phyloP scores from a whole-genome alignment of 2,113 vertebrate species.

The Lampris incognitus region DNA sequence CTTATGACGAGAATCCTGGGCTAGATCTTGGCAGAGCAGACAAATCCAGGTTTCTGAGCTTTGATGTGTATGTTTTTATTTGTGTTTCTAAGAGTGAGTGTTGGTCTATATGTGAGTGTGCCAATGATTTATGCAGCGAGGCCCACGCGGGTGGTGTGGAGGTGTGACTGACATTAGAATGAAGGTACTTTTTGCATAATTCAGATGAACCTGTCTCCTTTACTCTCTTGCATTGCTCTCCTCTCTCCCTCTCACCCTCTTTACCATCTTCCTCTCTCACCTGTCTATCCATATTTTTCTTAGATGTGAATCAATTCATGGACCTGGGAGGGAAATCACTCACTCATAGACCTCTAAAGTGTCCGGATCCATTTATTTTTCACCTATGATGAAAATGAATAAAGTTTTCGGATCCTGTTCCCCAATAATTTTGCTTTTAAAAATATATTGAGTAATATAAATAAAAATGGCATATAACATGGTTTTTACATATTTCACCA shows the following conservation, averaged over 20 bases:
- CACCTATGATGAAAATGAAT: too few species aligned
- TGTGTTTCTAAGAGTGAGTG: constrained; percentile 10
- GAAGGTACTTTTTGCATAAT: constrained; percentile 72
- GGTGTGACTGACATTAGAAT: constrained; percentile 65
- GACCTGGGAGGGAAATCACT: too few species aligned
- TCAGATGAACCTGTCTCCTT: constrained; percentile 69
- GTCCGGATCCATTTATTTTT: too few species aligned
- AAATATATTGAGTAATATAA: too few species aligned
- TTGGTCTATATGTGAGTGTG: not conserved
- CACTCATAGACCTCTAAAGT: too few species aligned
- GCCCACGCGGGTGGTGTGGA: constrained; percentile 50
- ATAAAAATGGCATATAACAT: too few species aligned
- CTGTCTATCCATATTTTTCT: not conserved
- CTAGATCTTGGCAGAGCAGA: not conserved
- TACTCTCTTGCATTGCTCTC: constrained; percentile 35
- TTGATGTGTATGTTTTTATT: not conserved
- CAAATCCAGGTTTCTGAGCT: not conserved
- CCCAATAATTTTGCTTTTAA: too few species aligned
- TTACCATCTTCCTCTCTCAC: constrained; percentile 10
- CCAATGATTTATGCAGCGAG: constrained; percentile 13
- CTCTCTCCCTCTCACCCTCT: not conserved
- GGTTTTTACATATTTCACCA: too few species aligned
- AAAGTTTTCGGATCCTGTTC: too few species aligned
- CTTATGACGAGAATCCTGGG: not conserved
- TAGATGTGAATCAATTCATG: too few species aligned